These are phyloP conservation scores for Turritopsis dohrnii DNA, from an alignment of 30 jellyfish, hydroid and myxozoan genomes.

Conservation along the genomic window DNA sequence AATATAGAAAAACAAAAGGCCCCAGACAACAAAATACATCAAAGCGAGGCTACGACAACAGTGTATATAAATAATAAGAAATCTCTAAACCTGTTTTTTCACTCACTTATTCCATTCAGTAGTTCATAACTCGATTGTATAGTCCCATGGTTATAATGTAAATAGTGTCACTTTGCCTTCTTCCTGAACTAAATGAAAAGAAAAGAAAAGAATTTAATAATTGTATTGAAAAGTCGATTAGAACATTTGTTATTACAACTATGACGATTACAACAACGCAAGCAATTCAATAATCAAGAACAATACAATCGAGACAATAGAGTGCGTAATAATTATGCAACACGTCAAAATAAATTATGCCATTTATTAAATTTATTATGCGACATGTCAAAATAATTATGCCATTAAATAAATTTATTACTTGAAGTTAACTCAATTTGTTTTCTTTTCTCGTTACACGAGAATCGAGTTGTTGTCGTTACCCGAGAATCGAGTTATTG, in stretches of 20 bases:
- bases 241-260: not conserved
- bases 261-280: not conserved
- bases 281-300: not conserved
- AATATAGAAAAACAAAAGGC: not conserved
- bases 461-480: too few species aligned
- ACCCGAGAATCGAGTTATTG: too few species aligned
- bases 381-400: not conserved
- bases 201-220: not conserved
- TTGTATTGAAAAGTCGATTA: not conserved
- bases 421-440: not conserved
- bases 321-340: not conserved
- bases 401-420: not conserved
- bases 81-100: not conserved
- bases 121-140: too few species aligned
- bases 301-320: not conserved
- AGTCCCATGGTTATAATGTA: too few species aligned
- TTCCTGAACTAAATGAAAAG: not conserved
- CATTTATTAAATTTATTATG: not conserved
- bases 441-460: not conserved
- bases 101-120: too few species aligned
- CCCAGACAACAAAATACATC: not conserved
- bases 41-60: not conserved
- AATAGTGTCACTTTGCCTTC: too few species aligned
- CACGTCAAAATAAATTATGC: not conserved
- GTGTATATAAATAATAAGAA: too few species aligned